phyloP scores from a whole-genome alignment of 1,140 invertebrate species.

The Drosophila santomea region DNA sequence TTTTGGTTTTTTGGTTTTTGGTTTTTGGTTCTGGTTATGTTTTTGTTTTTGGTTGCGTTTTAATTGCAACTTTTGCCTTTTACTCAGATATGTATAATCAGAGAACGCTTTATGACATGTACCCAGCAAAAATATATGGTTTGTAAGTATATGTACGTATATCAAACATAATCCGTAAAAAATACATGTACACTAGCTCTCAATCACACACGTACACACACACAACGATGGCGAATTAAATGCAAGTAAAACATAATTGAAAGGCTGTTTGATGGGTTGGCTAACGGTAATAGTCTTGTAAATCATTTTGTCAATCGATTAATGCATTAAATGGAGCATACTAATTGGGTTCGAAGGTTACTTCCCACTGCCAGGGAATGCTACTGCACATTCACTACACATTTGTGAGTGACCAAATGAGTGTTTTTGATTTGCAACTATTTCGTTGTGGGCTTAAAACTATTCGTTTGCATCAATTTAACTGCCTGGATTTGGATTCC shows the following conservation, averaged over 20 bases:
- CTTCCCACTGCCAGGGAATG: not conserved
- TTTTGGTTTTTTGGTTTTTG: not conserved
- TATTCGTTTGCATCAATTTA: not conserved
- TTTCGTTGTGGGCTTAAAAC: not conserved
- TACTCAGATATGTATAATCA: constrained; percentile 48
- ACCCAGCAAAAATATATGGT: constrained; percentile 70
- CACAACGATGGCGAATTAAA: constrained; percentile 33
- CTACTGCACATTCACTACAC: no score
- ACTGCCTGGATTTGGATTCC: constrained; percentile 2
- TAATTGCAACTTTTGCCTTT: constrained; percentile 41
- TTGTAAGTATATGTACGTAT: constrained; percentile 30
- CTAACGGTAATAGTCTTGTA: constrained; percentile 30
- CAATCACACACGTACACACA: constrained; percentile 22
- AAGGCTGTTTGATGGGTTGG: not conserved
- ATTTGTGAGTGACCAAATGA: no score
- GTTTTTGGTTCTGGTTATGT: constrained; percentile 10
- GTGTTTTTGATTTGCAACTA: not conserved
- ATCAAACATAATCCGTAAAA: constrained; percentile 62
- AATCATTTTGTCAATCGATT: constrained; percentile 52
- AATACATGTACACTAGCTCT: constrained; percentile 41
- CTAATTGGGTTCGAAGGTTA: constrained; percentile 24
- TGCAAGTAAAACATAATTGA: constrained; percentile 49
- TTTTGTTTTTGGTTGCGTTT: constrained; percentile 31
- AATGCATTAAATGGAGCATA: constrained; percentile 47
- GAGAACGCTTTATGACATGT: constrained; percentile 78